Conservation (phyloP, 2,113 vertebrate genomes). For the Coptodon rendalli region DNA sequence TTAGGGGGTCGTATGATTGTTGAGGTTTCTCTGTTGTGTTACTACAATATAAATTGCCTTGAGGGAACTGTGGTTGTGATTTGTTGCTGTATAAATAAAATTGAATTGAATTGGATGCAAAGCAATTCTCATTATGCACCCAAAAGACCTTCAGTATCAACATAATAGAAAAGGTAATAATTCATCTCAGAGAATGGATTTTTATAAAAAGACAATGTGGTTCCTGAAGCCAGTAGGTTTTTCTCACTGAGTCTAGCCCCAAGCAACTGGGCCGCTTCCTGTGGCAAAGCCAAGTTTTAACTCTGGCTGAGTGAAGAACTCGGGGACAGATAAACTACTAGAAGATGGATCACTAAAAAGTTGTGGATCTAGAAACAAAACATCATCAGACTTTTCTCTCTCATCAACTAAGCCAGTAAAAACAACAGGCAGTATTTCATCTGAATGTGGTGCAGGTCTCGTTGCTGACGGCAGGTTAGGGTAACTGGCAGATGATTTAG, state of each 20-base stretch:
- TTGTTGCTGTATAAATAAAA: not conserved
- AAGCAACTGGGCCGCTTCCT: not conserved
- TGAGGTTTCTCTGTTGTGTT: not conserved
- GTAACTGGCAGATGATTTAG: not conserved
- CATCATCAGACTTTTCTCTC: not conserved
- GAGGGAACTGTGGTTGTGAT: not conserved
- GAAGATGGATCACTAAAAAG: not conserved
- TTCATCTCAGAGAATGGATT: not conserved
- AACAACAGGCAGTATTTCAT: not conserved
- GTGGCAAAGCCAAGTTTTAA: not conserved
- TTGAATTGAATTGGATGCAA: not conserved
- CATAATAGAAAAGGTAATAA: not conserved
- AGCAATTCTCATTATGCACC: not conserved
- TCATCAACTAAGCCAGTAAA: not conserved
- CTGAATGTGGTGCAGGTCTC: not conserved
- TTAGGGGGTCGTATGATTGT: not conserved
- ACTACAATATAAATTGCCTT: not conserved
- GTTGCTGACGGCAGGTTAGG: not conserved
- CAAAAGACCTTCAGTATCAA: not conserved
- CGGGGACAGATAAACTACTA: not conserved
- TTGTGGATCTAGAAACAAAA: not conserved
- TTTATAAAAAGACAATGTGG: not conserved
- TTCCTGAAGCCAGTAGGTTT: not conserved
- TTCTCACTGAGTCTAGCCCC: not conserved
- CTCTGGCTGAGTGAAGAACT: not conserved